Base-by-base conservation (phyloP, 2,888 invertebrate species). In the Dasypogon diadema region DNA sequence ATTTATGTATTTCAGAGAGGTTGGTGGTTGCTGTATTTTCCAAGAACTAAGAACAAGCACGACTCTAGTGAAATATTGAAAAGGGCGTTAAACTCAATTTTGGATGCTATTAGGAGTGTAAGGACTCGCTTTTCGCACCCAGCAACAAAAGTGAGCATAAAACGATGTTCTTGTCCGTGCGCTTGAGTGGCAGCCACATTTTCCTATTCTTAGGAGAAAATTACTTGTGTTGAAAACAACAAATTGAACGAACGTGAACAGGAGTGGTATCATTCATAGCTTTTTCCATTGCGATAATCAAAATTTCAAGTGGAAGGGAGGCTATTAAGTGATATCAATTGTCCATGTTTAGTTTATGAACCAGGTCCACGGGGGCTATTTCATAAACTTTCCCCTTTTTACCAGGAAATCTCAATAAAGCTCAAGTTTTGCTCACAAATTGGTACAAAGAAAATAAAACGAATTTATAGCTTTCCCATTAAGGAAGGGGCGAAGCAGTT, bases 71-170 rank as follows among this genome's bases (percentile, higher is more conserved):
- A 60, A 60, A 60, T 60, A 60, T 60, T 60, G 60, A 60, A 60
- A 60, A 60, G 60, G 60, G 60, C 60, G 60, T 60, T 37, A 60
- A 60, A 60, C 60, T 60, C 60, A 37, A 60, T 60, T 60, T 60
- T 34, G 18, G 34, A 60, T 42, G 60, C 60, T 60, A 60, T 60
- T 60, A 60, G n/a, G 37, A 10, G 21, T 60, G 21, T 37, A 60
- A 37, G 21, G 21, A 37, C 30, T 2, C 34, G 16, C 30, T 58
- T 8, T 58, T 6, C 42, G 42, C n/a, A 8, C 42, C 42, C 42
- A 30, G 1, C 42, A 42, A 12, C 42, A 42, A 30, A 30, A 42
- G 42, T 42, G n/a, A 42, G 2, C 12, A 42, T 8, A 42, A 42
- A 42, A 42, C 1, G 12, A 42, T 42, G 42, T 42, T n/a, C 42